phyloP scores from a whole-genome alignment of 2,888 invertebrate genomes.

The Himalopsyche japonica region DNA sequence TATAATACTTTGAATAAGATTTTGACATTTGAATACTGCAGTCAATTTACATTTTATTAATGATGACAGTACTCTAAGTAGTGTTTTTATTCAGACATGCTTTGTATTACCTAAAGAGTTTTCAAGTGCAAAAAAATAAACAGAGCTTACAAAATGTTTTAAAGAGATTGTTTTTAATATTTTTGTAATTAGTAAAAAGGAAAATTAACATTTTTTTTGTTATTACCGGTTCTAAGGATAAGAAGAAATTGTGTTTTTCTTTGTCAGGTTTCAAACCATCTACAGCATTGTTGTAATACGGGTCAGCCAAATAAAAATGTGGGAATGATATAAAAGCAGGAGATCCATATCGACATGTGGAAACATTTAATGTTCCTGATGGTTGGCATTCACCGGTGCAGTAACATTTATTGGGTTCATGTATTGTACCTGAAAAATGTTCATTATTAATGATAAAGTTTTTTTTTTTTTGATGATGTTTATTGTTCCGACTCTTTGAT shows the following conservation, averaged over 20 bases:
- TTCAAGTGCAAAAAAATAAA: too few relatives aligned
- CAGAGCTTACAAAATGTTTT: too few relatives aligned
- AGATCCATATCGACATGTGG: constrained; percentile 76
- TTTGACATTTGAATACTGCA: too few relatives aligned
- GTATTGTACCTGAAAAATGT: constrained; percentile 57
- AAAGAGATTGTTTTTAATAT: too few relatives aligned
- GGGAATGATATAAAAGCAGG: constrained; percentile 85
- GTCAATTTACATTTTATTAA: too few relatives aligned
- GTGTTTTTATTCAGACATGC: too few relatives aligned
- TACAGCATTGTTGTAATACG: constrained; percentile 64
- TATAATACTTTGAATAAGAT: too few relatives aligned
- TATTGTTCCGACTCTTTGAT: too few relatives aligned
- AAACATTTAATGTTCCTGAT: constrained; percentile 76
- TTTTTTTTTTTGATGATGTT: background rate
- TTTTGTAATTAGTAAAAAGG: background rate
- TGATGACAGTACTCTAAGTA: too few relatives aligned
- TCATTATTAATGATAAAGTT: background rate
- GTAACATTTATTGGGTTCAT: constrained; percentile 69
- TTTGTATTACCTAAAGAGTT: too few relatives aligned
- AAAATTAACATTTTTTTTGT: background rate
- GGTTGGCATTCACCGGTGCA: constrained; percentile 75
- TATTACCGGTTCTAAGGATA: constrained; percentile 74
- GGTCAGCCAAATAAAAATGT: constrained; percentile 80
- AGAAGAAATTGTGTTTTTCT: constrained; percentile 73
- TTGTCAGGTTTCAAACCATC: constrained; percentile 71